phyloP scores from a whole-genome alignment of 2,113 vertebrate genomes.

The Rhipidura dahli region DNA sequence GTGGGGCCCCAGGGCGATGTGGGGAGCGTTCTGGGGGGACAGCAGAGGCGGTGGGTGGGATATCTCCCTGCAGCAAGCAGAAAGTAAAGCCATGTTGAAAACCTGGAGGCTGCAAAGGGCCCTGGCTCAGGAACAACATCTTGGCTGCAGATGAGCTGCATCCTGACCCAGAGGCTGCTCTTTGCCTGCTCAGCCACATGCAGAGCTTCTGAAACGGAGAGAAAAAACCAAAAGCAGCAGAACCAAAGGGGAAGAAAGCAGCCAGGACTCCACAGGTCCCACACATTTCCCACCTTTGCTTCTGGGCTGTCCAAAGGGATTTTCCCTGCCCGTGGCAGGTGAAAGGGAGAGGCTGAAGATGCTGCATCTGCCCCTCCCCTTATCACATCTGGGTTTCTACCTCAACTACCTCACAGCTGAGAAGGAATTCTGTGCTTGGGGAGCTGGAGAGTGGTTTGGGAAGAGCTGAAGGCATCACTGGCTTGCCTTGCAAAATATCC shows the following conservation, averaged over 20 bases:
- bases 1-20: conserved; percentile 92
- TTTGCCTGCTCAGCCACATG: fast-evolving
- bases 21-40: conserved; percentile 89
- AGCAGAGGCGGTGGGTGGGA: conserved; percentile 90
- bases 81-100: background rate
- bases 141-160: background rate
- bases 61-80: conserved; percentile 82
- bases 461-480: background rate
- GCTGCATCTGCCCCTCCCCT: background rate
- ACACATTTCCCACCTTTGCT: background rate
- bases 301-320: background rate
- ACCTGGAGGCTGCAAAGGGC: background rate
- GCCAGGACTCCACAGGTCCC: background rate
- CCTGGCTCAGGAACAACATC: background rate
- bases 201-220: background rate
- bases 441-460: background rate
- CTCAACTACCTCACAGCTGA: background rate
- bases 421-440: background rate
- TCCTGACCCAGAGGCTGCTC: background rate
- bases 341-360: background rate
- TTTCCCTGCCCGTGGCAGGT: background rate
- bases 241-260: background rate
- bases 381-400: background rate
- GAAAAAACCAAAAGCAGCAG: background rate
- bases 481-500: background rate